A percentile compares a stretch with the other conserved stretches of the same genome.
Conservation (phyloP, 2,888 invertebrate genomes). For the Metalampra italica region DNA sequence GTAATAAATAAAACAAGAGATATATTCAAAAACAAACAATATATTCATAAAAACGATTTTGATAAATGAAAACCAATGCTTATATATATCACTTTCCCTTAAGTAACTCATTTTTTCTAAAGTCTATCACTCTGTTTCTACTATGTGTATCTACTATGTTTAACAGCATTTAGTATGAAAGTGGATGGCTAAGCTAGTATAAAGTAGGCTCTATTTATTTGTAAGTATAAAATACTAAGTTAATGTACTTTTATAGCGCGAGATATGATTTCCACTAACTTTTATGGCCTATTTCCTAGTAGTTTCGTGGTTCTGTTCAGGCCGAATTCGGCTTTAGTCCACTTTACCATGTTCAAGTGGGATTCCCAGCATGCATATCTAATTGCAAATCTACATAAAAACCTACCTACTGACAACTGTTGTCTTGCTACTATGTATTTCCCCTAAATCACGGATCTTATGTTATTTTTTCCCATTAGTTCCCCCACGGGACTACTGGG, state of each 20-base stretch:
- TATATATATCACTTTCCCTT: slow-evolving; percentile 45
- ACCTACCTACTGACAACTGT: too few relatives aligned
- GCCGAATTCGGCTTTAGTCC: too few relatives aligned
- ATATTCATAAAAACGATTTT: slow-evolving; percentile 54
- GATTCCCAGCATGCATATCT: too few relatives aligned
- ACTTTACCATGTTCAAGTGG: too few relatives aligned
- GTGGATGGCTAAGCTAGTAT: slow-evolving; percentile 36
- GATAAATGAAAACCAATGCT: slow-evolving; percentile 43
- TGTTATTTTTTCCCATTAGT: too few relatives aligned
- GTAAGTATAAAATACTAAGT: slow-evolving; percentile 29
- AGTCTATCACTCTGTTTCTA: slow-evolving; percentile 34
- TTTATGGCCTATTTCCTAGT: too few relatives aligned
- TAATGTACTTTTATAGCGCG: slow-evolving; percentile 4
- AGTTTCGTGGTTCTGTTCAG: too few relatives aligned
- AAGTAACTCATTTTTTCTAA: slow-evolving; percentile 52
- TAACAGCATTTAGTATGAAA: slow-evolving; percentile 19
- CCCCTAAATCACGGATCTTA: too few relatives aligned
- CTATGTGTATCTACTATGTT: slow-evolving; percentile 19
- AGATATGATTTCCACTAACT: background rate
- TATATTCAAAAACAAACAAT: slow-evolving; percentile 52
- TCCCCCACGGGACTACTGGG: too few relatives aligned
- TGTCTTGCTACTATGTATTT: too few relatives aligned
- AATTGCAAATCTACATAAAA: too few relatives aligned
- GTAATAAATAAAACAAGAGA: background rate
- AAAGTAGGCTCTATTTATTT: slow-evolving; percentile 15